Evolutionary conservation across 2,888 invertebrate genomes (phyloP).

Genomic region (Campoletis raptor): DNA sequence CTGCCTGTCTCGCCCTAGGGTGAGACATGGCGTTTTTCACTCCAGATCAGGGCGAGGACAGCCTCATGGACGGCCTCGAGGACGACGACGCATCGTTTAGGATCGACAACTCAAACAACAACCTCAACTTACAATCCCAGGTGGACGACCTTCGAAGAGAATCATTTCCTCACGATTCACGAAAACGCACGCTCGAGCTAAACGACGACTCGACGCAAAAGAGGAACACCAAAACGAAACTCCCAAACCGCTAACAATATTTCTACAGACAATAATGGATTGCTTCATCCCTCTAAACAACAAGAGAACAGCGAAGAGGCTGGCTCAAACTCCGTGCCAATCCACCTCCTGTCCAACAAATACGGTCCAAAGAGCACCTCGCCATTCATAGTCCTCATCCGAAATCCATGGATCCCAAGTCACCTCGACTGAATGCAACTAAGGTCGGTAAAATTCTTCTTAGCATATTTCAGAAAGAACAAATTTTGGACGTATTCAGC

Average conservation of each 20-base stretch:
- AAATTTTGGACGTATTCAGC: too few species aligned
- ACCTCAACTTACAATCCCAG: neutral
- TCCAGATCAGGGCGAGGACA: neutral
- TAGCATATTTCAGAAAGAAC: too few species aligned
- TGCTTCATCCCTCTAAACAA: neutral
- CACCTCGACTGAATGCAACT: neutral
- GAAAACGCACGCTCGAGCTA: constrained; percentile 6
- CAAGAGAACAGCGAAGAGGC: neutral
- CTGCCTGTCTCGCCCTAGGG: constrained; percentile 10
- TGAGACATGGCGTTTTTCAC: constrained; percentile 1
- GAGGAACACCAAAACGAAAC: neutral
- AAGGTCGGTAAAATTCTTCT: too few species aligned
- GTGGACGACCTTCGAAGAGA: constrained; percentile 17
- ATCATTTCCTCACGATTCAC: neutral
- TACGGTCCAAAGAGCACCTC: neutral
- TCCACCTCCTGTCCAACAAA: neutral
- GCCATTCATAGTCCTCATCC: constrained; percentile 2
- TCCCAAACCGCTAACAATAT: neutral
- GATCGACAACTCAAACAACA: neutral
- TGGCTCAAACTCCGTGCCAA: neutral
- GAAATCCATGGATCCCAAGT: neutral
- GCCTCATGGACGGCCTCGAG: neutral
- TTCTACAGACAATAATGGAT: neutral
- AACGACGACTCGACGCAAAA: neutral
- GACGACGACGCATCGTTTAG: neutral